Evolutionary conservation across 2,113 vertebrate genomes (phyloP), one percentile per base, ranked within the genome.

Genomic region (Peromyscus maniculatus): DNA sequence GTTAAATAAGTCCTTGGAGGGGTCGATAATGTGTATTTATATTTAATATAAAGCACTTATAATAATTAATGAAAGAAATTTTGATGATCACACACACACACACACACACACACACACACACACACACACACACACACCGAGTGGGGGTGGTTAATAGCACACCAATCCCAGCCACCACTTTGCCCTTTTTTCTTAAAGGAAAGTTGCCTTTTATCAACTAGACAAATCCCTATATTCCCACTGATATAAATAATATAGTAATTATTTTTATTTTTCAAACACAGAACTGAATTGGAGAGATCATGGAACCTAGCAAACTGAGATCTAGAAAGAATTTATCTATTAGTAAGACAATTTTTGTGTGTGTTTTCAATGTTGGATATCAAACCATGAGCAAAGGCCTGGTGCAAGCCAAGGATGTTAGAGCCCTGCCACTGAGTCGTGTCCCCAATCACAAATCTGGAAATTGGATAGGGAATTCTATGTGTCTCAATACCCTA

Each of bases 91-190:
- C 28, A 87, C 43, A 66, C 71, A 64, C 71, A 64, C 43, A 66
- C 33, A 87, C 64, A 82, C 36, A 55, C 28, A 52, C 21, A n/a
- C 66, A 17, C 3, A 28, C 21, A 87, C 28, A 87, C 43, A 66
- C 71, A 64, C 55, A 64, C 43, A 66, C 33, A 87, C 64, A 82
- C 36, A 55, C 28, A 52, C 21, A n/a, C 17, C 11, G 26, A 94
- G 98, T 91, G 15, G 93, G 71, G 79, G 91, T 83, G n/a, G 98
- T 94, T 91, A 95, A 95, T 93, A 86, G 67, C 67, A 92, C 12
- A 62, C 87, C 72, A 71, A 87, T 80, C 28, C 9, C 67, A 71
- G 74, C 74, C 36, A 84, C 78, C 67, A 71, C 17, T 43, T 59
- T n/a, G 8, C 57, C 24, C 28, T 95, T 95, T 91, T 95, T 57